Evolutionary conservation across 2,113 vertebrate genomes (phyloP).

Genomic region (Rhinogobius similis): DNA sequence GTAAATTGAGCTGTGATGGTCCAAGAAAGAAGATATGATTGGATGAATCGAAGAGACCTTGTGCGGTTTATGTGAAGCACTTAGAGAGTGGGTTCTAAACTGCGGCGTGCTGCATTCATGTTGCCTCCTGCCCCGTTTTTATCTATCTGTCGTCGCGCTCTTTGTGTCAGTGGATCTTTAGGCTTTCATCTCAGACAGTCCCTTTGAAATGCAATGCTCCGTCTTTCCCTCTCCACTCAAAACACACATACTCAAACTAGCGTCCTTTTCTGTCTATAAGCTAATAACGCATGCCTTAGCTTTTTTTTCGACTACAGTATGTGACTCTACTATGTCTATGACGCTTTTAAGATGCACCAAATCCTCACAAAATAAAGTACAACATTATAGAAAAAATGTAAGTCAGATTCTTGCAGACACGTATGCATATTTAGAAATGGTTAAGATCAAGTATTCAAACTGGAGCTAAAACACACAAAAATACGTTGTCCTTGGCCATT

Average conservation of each 20-base stretch:
- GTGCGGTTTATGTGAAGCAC: constrained; percentile 32
- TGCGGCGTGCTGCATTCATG: constrained; percentile 51
- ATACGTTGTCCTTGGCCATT: neutral
- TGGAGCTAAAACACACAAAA: neutral
- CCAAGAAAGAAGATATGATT: constrained; percentile 63
- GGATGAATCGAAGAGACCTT: constrained; percentile 60
- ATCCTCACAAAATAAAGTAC: too few species aligned
- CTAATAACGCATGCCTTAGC: constrained; percentile 22
- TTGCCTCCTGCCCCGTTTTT: constrained; percentile 45
- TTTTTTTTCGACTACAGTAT: constrained; percentile 25
- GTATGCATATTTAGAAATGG: neutral
- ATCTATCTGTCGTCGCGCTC: constrained; percentile 50
- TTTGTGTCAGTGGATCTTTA: constrained; percentile 60
- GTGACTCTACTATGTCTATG: neutral
- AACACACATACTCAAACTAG: constrained; percentile 16
- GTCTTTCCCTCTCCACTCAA: constrained; percentile 22
- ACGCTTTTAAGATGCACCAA: neutral
- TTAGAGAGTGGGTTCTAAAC: constrained; percentile 51
- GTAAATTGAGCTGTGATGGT: constrained; percentile 76
- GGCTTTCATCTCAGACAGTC: constrained; percentile 65
- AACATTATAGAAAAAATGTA: too few species aligned
- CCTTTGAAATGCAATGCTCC: constrained; percentile 63
- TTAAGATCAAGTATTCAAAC: neutral
- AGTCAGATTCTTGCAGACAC: neutral
- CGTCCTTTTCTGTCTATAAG: constrained; percentile 17